Conservation (phyloP, 2,888 invertebrate species). For the Diarsia mendica region DNA sequence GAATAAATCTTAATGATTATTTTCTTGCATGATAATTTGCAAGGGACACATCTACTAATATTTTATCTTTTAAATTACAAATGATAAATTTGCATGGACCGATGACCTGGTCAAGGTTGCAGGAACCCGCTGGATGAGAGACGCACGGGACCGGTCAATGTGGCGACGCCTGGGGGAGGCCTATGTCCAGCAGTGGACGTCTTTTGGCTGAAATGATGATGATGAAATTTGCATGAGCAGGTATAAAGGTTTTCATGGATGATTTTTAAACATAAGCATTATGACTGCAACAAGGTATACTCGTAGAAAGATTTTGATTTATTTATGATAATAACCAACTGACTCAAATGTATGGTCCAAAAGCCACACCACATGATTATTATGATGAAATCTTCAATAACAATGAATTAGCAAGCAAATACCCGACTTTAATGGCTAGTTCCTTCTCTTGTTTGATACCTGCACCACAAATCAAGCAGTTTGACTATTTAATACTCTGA, state of each 20-base stretch:
- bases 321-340: no score
- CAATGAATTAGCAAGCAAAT: background rate
- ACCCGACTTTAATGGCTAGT: background rate
- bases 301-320: background rate
- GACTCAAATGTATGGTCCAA: background rate
- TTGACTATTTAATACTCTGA: no score
- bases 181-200: no score
- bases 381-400: no score
- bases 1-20: conserved; percentile 24
- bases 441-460: background rate
- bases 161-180: no score
- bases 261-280: background rate
- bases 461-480: background rate
- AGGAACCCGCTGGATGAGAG: no score
- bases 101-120: no score
- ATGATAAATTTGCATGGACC: no score
- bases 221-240: no score
- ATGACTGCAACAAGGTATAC: background rate
- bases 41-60: background rate
- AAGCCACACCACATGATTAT: background rate
- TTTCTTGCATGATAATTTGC: background rate
- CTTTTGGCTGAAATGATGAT: no score
- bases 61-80: conserved; percentile 20
- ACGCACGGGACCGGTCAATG: no score
- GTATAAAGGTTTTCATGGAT: background rate